These are phyloP conservation scores for Oreochromis mossambicus DNA, from an alignment of 2,797 vertebrate species.

Conservation along the genomic window DNA sequence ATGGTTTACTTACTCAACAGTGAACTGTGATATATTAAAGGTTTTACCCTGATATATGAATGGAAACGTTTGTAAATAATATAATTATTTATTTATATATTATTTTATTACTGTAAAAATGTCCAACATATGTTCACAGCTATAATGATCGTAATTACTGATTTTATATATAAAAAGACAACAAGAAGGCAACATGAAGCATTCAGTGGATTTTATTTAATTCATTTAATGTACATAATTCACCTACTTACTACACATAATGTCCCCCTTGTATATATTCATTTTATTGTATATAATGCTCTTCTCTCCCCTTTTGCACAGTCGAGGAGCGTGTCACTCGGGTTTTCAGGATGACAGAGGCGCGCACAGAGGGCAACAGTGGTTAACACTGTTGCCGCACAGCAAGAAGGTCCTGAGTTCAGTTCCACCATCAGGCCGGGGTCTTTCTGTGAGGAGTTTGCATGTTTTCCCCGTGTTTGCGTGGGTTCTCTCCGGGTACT, in stretches of 20 bases:
- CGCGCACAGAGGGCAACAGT: too few species aligned
- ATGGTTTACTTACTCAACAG: background rate
- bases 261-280: background rate
- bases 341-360: too few species aligned
- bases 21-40: background rate
- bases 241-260: background rate
- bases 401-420: too few species aligned
- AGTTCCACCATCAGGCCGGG: too few species aligned
- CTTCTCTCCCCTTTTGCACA: background rate
- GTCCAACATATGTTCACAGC: background rate
- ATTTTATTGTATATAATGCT: background rate
- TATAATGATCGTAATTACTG: background rate
- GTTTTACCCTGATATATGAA: fast-evolving
- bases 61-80: background rate
- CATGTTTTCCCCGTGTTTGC: too few species aligned
- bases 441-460: too few species aligned
- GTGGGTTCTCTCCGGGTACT: too few species aligned
- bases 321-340: background rate
- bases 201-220: background rate
- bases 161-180: background rate
- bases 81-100: background rate
- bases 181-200: background rate
- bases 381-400: too few species aligned
- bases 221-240: background rate
- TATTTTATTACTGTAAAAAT: background rate